These are phyloP conservation scores for Sebastes ruberrimus DNA, from an alignment of 2,797 vertebrate genomes.

Conservation along the genomic window DNA sequence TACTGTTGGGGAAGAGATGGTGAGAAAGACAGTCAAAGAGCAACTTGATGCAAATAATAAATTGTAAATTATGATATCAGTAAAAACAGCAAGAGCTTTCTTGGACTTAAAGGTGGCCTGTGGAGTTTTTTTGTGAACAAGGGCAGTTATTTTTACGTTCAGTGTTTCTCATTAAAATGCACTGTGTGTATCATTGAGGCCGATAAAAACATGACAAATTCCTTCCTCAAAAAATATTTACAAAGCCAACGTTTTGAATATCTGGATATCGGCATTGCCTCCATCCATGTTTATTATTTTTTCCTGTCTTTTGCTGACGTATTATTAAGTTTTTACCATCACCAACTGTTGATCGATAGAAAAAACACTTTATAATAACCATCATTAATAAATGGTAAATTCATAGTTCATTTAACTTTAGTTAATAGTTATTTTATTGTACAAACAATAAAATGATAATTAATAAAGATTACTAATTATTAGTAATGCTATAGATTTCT, in stretches of 20 bases:
- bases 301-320: neutral
- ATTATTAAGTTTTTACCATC: neutral
- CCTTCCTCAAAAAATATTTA: neutral
- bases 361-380: neutral
- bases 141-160: neutral
- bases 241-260: neutral
- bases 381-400: too few species aligned
- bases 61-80: neutral
- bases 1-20: slow-evolving; percentile 81
- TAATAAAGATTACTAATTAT: too few species aligned
- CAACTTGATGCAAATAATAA: neutral
- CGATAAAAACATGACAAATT: neutral
- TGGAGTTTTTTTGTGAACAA: neutral
- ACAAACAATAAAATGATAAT: too few species aligned
- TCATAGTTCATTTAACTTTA: accelerated
- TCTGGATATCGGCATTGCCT: neutral
- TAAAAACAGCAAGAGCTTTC: neutral
- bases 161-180: neutral
- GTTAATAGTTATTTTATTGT: too few species aligned
- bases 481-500: too few species aligned
- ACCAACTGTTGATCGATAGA: neutral
- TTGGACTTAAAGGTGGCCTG: neutral
- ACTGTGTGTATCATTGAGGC: neutral
- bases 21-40: neutral
- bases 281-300: neutral